phyloP scores from a whole-genome alignment of 1,140 invertebrate species.

The Solen grandis region DNA sequence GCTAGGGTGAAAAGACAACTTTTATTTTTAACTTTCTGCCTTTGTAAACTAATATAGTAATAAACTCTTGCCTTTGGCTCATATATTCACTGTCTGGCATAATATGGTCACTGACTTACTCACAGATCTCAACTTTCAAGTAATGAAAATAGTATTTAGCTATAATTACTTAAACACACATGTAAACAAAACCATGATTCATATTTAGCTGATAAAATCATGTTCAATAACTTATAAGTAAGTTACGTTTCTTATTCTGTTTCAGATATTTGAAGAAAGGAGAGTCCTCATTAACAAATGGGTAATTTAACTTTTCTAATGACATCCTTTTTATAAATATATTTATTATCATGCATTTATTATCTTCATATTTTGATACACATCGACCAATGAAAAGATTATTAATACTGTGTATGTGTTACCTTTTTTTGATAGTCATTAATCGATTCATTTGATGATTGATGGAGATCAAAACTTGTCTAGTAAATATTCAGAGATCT shows the following conservation, averaged over 20 bases:
- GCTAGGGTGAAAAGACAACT: too few relatives aligned
- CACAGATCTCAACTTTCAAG: too few relatives aligned
- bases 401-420: neutral
- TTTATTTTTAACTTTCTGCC: too few relatives aligned
- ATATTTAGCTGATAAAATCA: too few relatives aligned
- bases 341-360: neutral
- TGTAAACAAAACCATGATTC: neutral
- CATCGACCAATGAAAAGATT: neutral
- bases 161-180: neutral
- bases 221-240: too few relatives aligned
- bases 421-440: neutral
- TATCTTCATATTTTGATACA: neutral
- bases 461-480: neutral
- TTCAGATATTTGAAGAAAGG: slow-evolving; percentile 80
- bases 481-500: too few relatives aligned
- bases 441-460: slow-evolving; percentile 1
- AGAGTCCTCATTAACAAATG: slow-evolving; percentile 78
- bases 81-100: neutral
- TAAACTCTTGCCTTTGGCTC: too few relatives aligned
- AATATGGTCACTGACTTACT: neutral
- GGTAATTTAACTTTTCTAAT: slow-evolving; percentile 76
- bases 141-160: neutral
- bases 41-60: too few relatives aligned
- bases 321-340: neutral
- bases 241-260: slow-evolving; percentile 53